Evolutionary conservation across 2,113 vertebrate genomes (phyloP).

Genomic region (Hystrix cristata): DNA sequence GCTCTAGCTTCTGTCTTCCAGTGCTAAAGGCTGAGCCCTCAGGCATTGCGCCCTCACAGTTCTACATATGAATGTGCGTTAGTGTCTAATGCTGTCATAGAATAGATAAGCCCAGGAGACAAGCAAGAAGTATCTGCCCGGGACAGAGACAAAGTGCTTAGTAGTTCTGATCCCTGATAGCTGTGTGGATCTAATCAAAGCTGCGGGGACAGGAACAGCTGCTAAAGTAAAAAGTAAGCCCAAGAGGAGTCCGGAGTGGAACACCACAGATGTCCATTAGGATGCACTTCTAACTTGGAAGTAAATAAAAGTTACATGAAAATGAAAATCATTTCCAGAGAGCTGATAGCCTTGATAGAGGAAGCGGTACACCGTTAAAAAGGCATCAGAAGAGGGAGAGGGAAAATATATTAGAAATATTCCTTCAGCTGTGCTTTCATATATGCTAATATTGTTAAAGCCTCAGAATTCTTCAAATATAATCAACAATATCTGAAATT

Average conservation of each 20-base stretch:
- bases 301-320: background rate
- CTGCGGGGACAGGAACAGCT: background rate
- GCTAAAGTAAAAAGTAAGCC: background rate
- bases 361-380: background rate
- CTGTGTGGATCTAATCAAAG: background rate
- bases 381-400: background rate
- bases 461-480: background rate
- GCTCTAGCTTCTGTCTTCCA: background rate
- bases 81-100: background rate
- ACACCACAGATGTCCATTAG: no score
- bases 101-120: background rate
- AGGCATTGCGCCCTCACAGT: background rate
- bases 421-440: background rate
- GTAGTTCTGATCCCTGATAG: background rate
- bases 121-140: background rate
- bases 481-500: slow-evolving; percentile 26
- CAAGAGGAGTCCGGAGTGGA: background rate
- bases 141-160: background rate
- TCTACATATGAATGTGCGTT: background rate
- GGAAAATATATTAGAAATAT: background rate
- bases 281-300: background rate
- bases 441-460: background rate
- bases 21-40: background rate
- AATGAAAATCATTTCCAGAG: background rate
- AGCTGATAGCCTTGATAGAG: background rate